Evolutionary conservation across 2,797 vertebrate genomes (phyloP).

Genomic region (Channallabes apus): DNA sequence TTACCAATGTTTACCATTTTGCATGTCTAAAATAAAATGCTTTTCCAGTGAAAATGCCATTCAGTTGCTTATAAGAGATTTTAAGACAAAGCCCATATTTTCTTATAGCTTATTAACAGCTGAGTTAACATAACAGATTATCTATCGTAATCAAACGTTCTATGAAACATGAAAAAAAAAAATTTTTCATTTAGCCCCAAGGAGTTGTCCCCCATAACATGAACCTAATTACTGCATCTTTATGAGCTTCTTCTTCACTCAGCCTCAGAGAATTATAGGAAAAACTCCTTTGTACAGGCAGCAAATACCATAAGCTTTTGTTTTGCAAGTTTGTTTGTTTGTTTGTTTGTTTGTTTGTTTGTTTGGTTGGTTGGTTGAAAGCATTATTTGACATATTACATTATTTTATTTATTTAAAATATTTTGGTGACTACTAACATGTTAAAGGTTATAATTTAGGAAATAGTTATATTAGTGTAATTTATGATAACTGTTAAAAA

Average conservation of each 20-base stretch:
- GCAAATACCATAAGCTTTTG: not conserved
- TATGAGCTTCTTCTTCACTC: not conserved
- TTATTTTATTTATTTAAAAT: not conserved
- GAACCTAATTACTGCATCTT: not conserved
- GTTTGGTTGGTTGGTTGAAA: not conserved
- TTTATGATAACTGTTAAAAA: not conserved
- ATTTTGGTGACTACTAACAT: not conserved
- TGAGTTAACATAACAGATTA: not conserved
- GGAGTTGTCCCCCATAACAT: not conserved
- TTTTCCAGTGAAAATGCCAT: not conserved
- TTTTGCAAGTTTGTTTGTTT: too few species aligned
- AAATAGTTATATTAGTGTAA: not conserved
- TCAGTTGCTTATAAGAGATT: not conserved
- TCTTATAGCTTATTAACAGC: not conserved
- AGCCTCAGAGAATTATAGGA: not conserved
- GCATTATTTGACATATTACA: not conserved
- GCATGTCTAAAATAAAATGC: not conserved
- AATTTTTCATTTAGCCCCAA: not conserved
- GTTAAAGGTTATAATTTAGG: not conserved
- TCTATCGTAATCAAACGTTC: not conserved
- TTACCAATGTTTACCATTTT: not conserved
- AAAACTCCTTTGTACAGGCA: not conserved
- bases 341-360: not conserved
- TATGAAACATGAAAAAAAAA: not conserved
- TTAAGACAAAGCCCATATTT: not conserved